Evolutionary conservation across 2,888 invertebrate genomes (phyloP), one percentile per base, ranked within the genome.

Genomic region (Hemaris fuciformis): DNA sequence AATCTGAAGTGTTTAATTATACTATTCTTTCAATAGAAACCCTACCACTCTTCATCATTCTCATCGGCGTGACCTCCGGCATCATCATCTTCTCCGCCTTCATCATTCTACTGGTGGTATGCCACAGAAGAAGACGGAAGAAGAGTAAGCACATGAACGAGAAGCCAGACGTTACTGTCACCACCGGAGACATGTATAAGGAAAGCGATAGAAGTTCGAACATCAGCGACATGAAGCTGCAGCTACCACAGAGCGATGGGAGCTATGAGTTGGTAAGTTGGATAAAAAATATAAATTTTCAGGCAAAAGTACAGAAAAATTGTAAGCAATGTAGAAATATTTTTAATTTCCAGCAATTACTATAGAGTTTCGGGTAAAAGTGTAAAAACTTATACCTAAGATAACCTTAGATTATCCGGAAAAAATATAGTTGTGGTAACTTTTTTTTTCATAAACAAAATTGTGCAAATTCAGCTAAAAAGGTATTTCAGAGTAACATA

Each of bases 201-300:
- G 96, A 96, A 81, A 97, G 97, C 64, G 98, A 98, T 83, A 94
- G 97, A 66, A 97, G 97, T 76, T 98, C 98, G 34, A 98, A 98
- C 85, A 97, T 98, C 73, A 98, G 98, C 70, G 98, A 98, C 86
- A 91, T 98, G 81, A 98, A 98, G 88, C 94, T 97, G 68, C 98
- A 98, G 84, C 94, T 98, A 66, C 94, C 98, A 42, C 97, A 97
- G 15, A 95, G 95, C 62, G 96, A 96, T 62, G 96, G 96, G 27
- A 95, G 95, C 70, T 96, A 96, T 83, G 96, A 96, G 76, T 93
- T 94, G 93, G 95, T 95, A 73, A 93, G 93, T 84, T n/a, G n/a
- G n/a, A n/a, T n/a, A n/a, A n/a, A n/a, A n/a, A n/a, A n/a, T n/a
- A n/a, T n/a, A n/a, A n/a, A n/a, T n/a, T n/a, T n/a, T n/a, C n/a